Evolutionary conservation across 2,888 invertebrate species (phyloP).

Genomic region (Parelbella ahira): DNA sequence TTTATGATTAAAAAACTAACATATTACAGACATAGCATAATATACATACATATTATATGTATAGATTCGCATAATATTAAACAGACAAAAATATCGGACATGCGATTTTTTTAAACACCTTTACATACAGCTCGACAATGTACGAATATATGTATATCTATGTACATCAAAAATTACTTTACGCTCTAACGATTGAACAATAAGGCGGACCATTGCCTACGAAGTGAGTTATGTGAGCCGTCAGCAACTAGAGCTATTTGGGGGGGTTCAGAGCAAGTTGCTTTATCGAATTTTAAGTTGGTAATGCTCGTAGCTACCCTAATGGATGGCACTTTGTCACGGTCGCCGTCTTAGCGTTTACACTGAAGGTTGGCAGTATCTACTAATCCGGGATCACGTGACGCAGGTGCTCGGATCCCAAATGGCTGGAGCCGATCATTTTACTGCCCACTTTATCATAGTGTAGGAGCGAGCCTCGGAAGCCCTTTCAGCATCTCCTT

Average conservation of each 20-base stretch:
- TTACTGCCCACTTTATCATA: constrained; percentile 27
- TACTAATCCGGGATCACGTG: constrained; percentile 31
- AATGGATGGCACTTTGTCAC: constrained; percentile 60
- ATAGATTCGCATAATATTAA: no score
- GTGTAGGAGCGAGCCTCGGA: constrained; percentile 14
- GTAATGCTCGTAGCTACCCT: constrained; percentile 33
- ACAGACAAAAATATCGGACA: no score
- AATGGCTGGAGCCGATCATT: constrained; percentile 25
- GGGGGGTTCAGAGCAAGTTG: constrained; percentile 12
- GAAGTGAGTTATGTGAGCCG: constrained; percentile 7
- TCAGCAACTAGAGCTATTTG: constrained; percentile 13
- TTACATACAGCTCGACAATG: no score
- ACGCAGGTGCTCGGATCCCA: constrained; percentile 30
- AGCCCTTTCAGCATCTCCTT: constrained; percentile 6
- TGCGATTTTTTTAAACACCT: no score
- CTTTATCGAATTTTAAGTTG: constrained; percentile 24
- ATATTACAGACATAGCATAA: no score
- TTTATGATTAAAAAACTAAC: no score
- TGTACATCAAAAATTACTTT: no score
- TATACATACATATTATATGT: no score
- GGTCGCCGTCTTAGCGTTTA: constrained; percentile 54
- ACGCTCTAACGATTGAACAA: no score
- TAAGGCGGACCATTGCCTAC: background rate
- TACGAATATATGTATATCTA: no score
- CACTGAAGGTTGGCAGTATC: constrained; percentile 43